Evolutionary conservation across 1,140 invertebrate genomes (phyloP), one percentile per base, ranked within the genome.

Genomic region (Eueides isabella): DNA sequence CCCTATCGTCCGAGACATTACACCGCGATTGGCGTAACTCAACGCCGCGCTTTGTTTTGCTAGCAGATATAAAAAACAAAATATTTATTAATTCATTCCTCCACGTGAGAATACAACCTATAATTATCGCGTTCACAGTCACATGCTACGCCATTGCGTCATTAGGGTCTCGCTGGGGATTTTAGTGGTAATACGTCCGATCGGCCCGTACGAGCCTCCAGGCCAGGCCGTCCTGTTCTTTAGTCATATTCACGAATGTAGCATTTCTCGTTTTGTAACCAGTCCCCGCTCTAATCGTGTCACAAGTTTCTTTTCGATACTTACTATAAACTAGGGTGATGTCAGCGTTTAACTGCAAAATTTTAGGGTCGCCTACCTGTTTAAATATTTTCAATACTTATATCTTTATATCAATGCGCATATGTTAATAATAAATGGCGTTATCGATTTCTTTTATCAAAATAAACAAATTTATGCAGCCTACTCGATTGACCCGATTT

Each of bases 181-280:
- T 55, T 55, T 12, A 55, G 48, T 74, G 71, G n/a, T 71, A 70
- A 63, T 44, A 71, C 71, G 31, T 64, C 61, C 74, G 72, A 38
- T 74, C 66, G 69, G 80, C 75, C 82, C 80, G 48, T 55, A 55
- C 48, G 19, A 69, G 79, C 77, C 77, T 83, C 81, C 78, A 80
- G 82, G 81, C 79, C 75, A 71, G 67, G 70, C 61, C 5, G 66
- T 67, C 64, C 66, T 72, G 79, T 87, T 85, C 81, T 87, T 88
- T 88, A 87, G 84, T 87, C 85, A 83, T 88, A 77, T 77, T 80
- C 81, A 82, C 76, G 80, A 85, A 85, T 84, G 82, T 87, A 79
- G 84, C 79, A 79, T 82, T 84, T 84, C 86, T 86, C 78, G 88
- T 87, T 87, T 83, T 74, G 61, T 71, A 74, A 72, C 74, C 74